Percentiles rank a stretch among this genome's conserved stretches.
These are phyloP conservation scores for Diacarnus erythraeanus DNA, from an alignment of 37 sponge, comb jelly and placozoan species.

Conservation along the genomic window DNA sequence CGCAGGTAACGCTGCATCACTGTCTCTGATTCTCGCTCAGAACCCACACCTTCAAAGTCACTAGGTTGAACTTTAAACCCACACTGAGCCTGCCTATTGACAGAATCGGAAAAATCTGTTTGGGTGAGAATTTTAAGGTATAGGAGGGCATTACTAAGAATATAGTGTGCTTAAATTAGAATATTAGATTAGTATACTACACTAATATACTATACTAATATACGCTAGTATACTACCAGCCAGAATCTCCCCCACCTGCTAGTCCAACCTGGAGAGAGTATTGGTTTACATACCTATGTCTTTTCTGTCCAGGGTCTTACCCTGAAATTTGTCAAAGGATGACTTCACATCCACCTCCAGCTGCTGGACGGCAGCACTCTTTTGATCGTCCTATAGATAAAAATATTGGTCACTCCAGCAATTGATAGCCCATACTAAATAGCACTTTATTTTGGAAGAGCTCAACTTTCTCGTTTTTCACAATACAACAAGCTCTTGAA, in stretches of 20 bases:
- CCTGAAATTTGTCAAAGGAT: slow-evolving; percentile 52
- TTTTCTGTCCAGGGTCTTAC: slow-evolving; percentile 25
- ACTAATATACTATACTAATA: too few relatives aligned
- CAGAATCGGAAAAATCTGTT: slow-evolving; percentile 53
- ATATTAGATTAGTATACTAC: too few relatives aligned
- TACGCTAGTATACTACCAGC: too few relatives aligned
- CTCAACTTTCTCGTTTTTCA: too few relatives aligned
- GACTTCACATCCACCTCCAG: slow-evolving; percentile 18
- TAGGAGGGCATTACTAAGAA: background rate
- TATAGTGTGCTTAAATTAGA: too few relatives aligned
- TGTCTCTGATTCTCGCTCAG: slow-evolving; percentile 37
- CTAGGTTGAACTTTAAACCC: slow-evolving; percentile 49
- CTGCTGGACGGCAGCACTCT: slow-evolving; percentile 29
- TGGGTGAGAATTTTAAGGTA: background rate
- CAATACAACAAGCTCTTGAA: too few relatives aligned
- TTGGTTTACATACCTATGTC: slow-evolving; percentile 18
- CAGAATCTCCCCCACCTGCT: background rate
- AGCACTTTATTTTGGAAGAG: too few relatives aligned
- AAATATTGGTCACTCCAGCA: too few relatives aligned
- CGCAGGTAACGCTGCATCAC: slow-evolving; percentile 62
- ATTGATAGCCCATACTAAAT: too few relatives aligned
- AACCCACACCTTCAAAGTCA: slow-evolving; percentile 25
- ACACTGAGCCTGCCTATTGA: slow-evolving; percentile 22
- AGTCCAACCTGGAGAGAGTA: background rate
- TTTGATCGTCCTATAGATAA: slow-evolving; percentile 45